Evolutionary conservation across 2,797 vertebrate genomes (phyloP), one percentile per base, ranked within the genome.

Genomic region (Schizothorax lantsangensis): DNA sequence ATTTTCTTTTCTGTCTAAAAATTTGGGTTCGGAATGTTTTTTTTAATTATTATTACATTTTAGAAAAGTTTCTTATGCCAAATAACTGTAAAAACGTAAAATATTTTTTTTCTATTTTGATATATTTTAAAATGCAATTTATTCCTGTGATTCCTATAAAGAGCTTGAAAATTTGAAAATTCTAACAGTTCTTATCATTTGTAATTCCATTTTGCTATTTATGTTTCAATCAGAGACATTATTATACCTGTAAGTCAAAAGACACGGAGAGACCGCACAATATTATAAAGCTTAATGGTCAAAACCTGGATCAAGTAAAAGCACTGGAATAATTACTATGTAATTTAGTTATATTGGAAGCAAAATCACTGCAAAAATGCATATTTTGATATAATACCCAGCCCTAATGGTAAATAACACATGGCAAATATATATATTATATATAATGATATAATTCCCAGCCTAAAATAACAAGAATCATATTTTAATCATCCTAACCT

Each of bases 401-500:
- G 33, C 33, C 45, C 19, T 38, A 52, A 69, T 54, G 8, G 2
- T 11, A 33, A 10, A 7, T 30, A 30, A 30, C 30, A 30, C 30
- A 30, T 30, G 30, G 30, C 1, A 30, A 30, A 30, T 30, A 30
- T 30, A 30, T 30, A 30, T 30, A 30, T 30, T 30, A 30, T 30
- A 30, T 30, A 30, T 30, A 30, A 30, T 57, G 6, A 57, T 78
- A 40, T 64, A 79, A 62, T 49, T 1, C 62, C 26, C 30, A 68
- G 33, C 33, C 45, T 12, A 57, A 15, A 52, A 36, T 59, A 15
- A 62, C 3, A 72, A 72, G 7, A 43, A 30, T 59, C 9, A 43
- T 54, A 40, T 38, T 79, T 54, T 7, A 71, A 45, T 71, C 15
- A 12, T 78, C 3, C n/a, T 59, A 90, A 94, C 93, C 93, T 1